Evolutionary conservation across 2,113 vertebrate species (phyloP).

Genomic region (Sinocyclocheilus maitianheensis): DNA sequence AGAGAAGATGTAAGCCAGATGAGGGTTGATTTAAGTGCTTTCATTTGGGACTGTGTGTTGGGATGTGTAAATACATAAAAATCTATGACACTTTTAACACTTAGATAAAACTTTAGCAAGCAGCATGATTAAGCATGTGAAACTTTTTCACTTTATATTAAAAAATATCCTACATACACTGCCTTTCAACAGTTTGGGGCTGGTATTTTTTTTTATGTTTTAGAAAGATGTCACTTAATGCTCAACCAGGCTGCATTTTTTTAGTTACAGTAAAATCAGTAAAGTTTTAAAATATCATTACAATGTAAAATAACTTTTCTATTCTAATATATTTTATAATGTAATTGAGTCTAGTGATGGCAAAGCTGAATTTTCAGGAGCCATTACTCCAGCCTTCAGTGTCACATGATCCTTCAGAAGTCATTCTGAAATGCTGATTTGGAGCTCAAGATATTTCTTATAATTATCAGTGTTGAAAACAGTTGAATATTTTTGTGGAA

Average conservation of each 20-base stretch:
- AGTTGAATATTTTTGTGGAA: too few relatives aligned
- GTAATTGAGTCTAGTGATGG: background rate
- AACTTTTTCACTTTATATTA: too few relatives aligned
- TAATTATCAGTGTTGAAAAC: too few relatives aligned
- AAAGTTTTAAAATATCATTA: background rate
- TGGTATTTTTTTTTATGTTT: background rate
- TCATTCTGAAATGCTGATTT: too few relatives aligned
- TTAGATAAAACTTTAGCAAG: background rate
- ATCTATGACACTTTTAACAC: background rate
- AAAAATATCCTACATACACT: too few relatives aligned
- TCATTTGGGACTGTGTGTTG: background rate
- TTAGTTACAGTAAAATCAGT: too few relatives aligned
- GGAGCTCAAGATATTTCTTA: too few relatives aligned
- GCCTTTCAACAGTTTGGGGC: too few relatives aligned
- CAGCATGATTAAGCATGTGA: background rate
- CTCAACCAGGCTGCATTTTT: background rate
- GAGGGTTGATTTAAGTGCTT: background rate
- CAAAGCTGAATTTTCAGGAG: background rate
- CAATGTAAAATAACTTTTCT: background rate
- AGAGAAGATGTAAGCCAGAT: slow-evolving; percentile 53
- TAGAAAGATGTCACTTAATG: background rate
- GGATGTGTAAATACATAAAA: background rate
- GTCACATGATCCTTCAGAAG: too few relatives aligned
- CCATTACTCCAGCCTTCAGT: too few relatives aligned
- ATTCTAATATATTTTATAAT: background rate